Percentiles rank a stretch among this genome's conserved stretches.
Conservation (phyloP, 64 coral and sea anemone genomes). For the Dendrophyllia cribrosa region DNA sequence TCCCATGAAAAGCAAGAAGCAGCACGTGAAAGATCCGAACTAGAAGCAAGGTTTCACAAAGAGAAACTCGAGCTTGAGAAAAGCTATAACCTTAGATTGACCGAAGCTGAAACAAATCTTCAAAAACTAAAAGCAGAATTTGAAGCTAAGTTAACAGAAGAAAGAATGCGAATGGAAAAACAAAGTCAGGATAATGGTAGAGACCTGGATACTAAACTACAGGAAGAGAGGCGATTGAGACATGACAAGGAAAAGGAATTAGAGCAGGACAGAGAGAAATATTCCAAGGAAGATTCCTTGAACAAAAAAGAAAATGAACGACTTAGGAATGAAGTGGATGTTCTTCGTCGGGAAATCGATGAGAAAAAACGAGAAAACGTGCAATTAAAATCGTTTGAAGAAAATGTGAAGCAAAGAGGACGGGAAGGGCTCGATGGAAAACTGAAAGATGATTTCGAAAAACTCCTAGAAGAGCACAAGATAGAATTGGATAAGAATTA, state of each 20-base stretch:
- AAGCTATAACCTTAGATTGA: conserved; percentile 51
- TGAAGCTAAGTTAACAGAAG: conserved; percentile 55
- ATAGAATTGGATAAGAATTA: conserved; percentile 81
- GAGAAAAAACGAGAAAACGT: conserved; percentile 64
- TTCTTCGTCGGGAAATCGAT: conserved; percentile 72
- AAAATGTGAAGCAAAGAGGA: conserved; percentile 70
- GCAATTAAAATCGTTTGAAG: conserved; percentile 81
- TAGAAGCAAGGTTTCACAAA: conserved; percentile 41
- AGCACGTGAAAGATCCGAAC: conserved; percentile 15
- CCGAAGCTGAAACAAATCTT: conserved; percentile 60
- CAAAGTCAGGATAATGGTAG: conserved; percentile 33
- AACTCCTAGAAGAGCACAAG: conserved; percentile 78
- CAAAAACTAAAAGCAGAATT: conserved; percentile 65
- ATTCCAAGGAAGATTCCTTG: conserved; percentile 7
- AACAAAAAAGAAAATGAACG: conserved; percentile 68
- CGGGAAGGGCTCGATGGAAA: conserved; percentile 81
- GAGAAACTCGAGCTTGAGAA: conserved; percentile 81
- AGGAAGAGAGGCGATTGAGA: conserved; percentile 62
- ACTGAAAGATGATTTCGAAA: conserved; percentile 93
- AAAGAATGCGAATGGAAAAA: conserved; percentile 66
- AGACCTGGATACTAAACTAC: conserved; percentile 58
- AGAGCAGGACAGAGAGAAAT: conserved; percentile 40
- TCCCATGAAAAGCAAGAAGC: conserved; percentile 52
- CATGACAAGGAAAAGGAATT: conserved; percentile 39
- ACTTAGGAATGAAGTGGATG: conserved; percentile 73